Percentiles rank a stretch among this genome's conserved stretches.
Conservation (phyloP, 1,140 invertebrate species). For the Venturia canescens region DNA sequence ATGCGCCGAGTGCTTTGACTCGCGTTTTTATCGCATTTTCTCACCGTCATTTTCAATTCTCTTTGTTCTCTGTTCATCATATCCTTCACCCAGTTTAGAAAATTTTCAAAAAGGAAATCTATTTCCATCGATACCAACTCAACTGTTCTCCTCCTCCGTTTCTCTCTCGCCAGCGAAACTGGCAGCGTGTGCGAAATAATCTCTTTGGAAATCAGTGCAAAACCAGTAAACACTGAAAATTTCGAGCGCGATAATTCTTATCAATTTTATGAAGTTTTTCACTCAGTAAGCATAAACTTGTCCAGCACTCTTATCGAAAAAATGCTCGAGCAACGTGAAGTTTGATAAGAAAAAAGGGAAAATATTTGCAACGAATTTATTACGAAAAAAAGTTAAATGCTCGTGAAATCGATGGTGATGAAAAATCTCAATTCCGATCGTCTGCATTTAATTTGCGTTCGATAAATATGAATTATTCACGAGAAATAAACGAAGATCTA, state of each 20-base stretch:
- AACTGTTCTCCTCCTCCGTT: neutral
- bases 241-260: slow-evolving; percentile 11
- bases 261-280: slow-evolving; percentile 44
- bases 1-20: neutral
- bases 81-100: neutral
- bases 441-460: too few relatives aligned
- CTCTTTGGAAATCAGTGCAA: slow-evolving; percentile 15
- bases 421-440: too few relatives aligned
- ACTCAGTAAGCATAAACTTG: slow-evolving; percentile 27
- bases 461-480: too few relatives aligned
- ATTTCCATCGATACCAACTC: neutral
- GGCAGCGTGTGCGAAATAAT: neutral
- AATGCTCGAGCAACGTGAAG: too few relatives aligned
- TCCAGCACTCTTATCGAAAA: neutral
- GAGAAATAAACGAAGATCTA: too few relatives aligned
- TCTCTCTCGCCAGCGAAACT: slow-evolving; percentile 32
- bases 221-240: slow-evolving; percentile 23
- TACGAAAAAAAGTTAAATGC: too few relatives aligned
- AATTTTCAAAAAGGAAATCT: neutral
- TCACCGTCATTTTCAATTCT: neutral
- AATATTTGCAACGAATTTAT: too few relatives aligned
- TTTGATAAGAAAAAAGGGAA: too few relatives aligned
- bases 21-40: neutral
- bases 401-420: too few relatives aligned
- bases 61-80: neutral